Percentiles rank a stretch among this genome's conserved stretches.
Evolutionary conservation across 1,140 invertebrate genomes (phyloP).

Genomic region (Drosophila murphyi): DNA sequence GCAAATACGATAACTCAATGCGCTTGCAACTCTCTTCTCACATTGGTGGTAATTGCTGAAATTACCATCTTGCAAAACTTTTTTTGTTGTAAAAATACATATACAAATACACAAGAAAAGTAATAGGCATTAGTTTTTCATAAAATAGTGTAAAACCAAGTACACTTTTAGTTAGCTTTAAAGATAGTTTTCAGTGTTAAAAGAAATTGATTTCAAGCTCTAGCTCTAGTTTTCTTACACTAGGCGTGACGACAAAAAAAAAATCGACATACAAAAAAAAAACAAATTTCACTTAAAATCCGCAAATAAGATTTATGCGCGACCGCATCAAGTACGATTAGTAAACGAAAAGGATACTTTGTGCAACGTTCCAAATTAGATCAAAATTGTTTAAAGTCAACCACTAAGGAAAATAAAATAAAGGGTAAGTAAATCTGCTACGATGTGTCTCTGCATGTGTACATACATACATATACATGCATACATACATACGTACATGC

Average conservation of each 20-base stretch:
- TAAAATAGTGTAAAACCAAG: slow-evolving; percentile 72
- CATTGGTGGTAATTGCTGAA: slow-evolving; percentile 56
- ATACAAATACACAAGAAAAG: slow-evolving; percentile 54
- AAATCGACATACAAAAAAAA: slow-evolving; percentile 53
- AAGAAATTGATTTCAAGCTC: slow-evolving; percentile 56
- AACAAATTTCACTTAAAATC: slow-evolving; percentile 43
- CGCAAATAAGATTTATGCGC: slow-evolving; percentile 39
- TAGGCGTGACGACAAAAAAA: slow-evolving; percentile 55
- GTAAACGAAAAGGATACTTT: slow-evolving; percentile 32
- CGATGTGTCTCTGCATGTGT: slow-evolving; percentile 21
- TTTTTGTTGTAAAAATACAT: slow-evolving; percentile 57
- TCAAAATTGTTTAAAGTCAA: slow-evolving; percentile 49
- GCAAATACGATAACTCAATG: slow-evolving; percentile 30
- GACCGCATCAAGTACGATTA: slow-evolving; percentile 30
- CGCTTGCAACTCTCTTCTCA: slow-evolving; percentile 49
- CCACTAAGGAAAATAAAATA: slow-evolving; percentile 51
- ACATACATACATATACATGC: slow-evolving; percentile 2
- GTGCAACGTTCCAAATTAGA: slow-evolving; percentile 40
- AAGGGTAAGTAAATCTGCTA: slow-evolving; percentile 56
- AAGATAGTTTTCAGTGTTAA: slow-evolving; percentile 69
- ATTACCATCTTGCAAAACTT: slow-evolving; percentile 55
- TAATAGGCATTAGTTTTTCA: slow-evolving; percentile 54
- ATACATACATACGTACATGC: slow-evolving; percentile 1
- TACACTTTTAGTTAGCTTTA: slow-evolving; percentile 75
- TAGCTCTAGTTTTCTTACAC: slow-evolving; percentile 50